Conservation (phyloP, 2,113 vertebrate genomes). For the Grammomys surdaster region DNA sequence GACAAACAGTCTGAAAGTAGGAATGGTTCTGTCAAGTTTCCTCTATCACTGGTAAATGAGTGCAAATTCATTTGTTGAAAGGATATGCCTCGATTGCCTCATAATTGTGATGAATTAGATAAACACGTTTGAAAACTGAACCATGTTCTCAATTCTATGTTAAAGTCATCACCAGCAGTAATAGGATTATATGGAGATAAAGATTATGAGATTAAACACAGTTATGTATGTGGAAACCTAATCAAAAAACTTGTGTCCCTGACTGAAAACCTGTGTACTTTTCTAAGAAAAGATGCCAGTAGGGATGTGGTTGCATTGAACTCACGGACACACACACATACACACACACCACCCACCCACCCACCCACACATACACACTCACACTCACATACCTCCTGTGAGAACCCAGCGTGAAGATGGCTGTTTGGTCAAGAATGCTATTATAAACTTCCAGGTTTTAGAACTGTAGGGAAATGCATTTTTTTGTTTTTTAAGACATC, state of each 20-base stretch:
- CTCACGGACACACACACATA: not conserved
- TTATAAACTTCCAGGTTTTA: not conserved
- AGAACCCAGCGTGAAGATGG: not conserved
- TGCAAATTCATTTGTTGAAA: not conserved
- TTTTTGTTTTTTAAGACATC: not conserved
- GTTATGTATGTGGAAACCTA: not conserved
- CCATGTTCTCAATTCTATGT: not conserved
- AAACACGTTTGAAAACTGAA: not conserved
- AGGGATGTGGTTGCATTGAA: not conserved
- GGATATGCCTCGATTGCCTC: not conserved
- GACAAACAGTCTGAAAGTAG: not conserved
- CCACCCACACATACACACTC: not conserved
- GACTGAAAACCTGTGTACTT: not conserved
- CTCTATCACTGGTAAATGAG: not conserved
- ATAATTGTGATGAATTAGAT: not conserved
- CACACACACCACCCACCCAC: not conserved
- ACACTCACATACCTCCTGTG: accelerated
- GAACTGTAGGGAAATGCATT: not conserved
- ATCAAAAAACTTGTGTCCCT: not conserved
- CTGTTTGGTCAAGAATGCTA: not conserved
- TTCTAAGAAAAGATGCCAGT: not conserved
- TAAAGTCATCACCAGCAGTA: not conserved
- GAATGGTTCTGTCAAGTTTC: not conserved
- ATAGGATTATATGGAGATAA: not conserved
- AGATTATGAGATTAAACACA: not conserved